A percentile compares a stretch with the other conserved stretches of the same genome.
These are phyloP conservation scores for Gopherus flavomarginatus DNA, from an alignment of 2,113 vertebrate genomes.

Conservation along the genomic window DNA sequence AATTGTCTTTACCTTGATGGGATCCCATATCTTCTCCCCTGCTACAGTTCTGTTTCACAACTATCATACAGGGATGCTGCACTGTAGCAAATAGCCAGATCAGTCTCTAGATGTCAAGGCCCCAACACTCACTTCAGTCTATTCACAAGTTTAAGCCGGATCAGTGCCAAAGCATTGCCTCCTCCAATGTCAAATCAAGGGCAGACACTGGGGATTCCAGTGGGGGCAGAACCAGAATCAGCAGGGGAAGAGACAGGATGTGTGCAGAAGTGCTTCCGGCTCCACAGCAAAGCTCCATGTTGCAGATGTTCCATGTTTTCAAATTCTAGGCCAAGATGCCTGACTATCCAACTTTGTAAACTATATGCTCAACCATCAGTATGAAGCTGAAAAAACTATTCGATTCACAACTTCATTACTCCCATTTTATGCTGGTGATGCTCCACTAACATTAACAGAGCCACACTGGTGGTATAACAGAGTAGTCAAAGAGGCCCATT, in stretches of 20 bases:
- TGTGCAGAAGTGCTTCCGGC: neutral
- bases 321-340: neutral
- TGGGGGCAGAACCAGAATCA: neutral
- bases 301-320: neutral
- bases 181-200: neutral
- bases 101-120: neutral
- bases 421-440: neutral
- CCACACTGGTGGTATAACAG: neutral
- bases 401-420: neutral
- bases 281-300: neutral
- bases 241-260: neutral
- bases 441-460: neutral
- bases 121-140: neutral
- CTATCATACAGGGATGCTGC: rapidly evolving
- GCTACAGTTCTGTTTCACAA: rapidly evolving
- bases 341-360: neutral
- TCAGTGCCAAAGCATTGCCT: neutral
- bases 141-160: neutral
- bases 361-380: neutral
- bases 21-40: neutral
- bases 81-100: rapidly evolving
- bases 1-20: neutral
- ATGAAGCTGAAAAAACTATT: neutral
- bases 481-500: neutral
- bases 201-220: neutral